Base-by-base conservation (phyloP, 2,888 invertebrate genomes). In the Belgica antarctica region DNA sequence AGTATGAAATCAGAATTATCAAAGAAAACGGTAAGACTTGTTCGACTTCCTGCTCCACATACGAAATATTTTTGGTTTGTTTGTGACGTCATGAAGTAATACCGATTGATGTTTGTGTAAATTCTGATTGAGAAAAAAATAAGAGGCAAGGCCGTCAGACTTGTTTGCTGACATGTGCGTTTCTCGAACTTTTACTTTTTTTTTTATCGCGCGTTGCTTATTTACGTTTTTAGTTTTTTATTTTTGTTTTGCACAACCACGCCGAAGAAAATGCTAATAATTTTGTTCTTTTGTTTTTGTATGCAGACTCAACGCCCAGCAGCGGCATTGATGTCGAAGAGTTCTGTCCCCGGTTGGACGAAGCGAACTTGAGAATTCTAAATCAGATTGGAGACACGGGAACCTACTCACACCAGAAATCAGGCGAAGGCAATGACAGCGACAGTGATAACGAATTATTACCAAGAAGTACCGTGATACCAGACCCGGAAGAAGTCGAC, bases 1-100 rank as follows among this genome's bases (percentile, higher is more conserved):
- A 68, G 57, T 68, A 68, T 31, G 68, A 68, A 31, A 57, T 68
- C 25, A 68, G 57, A 57, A 52, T 68, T 22, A 68, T 68, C 34
- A 68, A 68, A 57, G 68, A 68, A 4, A 59, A 27, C 59, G 59
- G 59, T 59, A 59, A 59, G 59, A 10, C 5, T 25, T 5, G 24
- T 15, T 3, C 2, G 41, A 41, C 41, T 41, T 41, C 41, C 41
- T 41, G 41, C 15, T 41, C 41, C 15, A 41, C 4, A 10, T 22
- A 41, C 59, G 17, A 25, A 59, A 59, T n/a, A 25, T 24, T n/a
- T n/a, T 10, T 59, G n/a, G 25, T 59, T 10, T 59, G 27, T 59
- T 59, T 27, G 59, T 34, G 52, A 68, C 57, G 68, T 68, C 68
- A 68, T 19, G 4, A 68, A 68, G 52, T 57, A n/a, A 25, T n/a